These are phyloP conservation scores for Diarsia dahlii DNA, from an alignment of 2,888 invertebrate genomes.

Conservation along the genomic window DNA sequence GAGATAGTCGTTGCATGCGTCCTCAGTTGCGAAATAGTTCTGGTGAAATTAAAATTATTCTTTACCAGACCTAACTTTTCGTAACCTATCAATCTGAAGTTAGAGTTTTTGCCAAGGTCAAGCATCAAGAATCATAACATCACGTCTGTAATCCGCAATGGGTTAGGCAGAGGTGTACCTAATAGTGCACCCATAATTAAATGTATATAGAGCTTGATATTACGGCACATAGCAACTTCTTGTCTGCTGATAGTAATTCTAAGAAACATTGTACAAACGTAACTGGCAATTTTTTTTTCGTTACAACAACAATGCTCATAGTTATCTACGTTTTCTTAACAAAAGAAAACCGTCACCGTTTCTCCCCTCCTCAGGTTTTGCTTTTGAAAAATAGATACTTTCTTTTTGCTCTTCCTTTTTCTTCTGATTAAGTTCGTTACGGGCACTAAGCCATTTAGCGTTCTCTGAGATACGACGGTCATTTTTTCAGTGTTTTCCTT, in stretches of 20 bases:
- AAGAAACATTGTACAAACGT: not conserved
- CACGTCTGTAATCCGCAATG: not conserved
- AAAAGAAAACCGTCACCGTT: not conserved
- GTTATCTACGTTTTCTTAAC: not conserved
- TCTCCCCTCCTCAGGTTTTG: slow-evolving; percentile 16
- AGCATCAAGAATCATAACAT: not conserved
- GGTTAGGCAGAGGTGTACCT: not conserved
- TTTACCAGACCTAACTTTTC: not conserved
- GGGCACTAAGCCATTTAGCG: slow-evolving; percentile 43
- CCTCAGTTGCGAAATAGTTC: not conserved
- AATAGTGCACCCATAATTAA: no score
- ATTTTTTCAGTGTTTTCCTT: slow-evolving; percentile 17
- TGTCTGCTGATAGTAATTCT: not conserved
- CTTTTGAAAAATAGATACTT: slow-evolving; percentile 40
- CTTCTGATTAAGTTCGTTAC: slow-evolving; percentile 53
- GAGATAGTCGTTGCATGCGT: not conserved
- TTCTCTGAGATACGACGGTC: slow-evolving; percentile 9
- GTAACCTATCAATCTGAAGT: not conserved
- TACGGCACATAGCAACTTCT: no score
- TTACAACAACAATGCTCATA: slow-evolving; percentile 5
- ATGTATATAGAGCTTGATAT: no score
- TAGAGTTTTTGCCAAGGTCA: not conserved
- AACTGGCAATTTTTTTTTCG: not conserved
- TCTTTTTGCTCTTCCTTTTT: slow-evolving; percentile 22
- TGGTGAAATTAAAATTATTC: not conserved